These are phyloP conservation scores for Clivina fossor DNA, from an alignment of 2,888 invertebrate species.

Conservation along the genomic window DNA sequence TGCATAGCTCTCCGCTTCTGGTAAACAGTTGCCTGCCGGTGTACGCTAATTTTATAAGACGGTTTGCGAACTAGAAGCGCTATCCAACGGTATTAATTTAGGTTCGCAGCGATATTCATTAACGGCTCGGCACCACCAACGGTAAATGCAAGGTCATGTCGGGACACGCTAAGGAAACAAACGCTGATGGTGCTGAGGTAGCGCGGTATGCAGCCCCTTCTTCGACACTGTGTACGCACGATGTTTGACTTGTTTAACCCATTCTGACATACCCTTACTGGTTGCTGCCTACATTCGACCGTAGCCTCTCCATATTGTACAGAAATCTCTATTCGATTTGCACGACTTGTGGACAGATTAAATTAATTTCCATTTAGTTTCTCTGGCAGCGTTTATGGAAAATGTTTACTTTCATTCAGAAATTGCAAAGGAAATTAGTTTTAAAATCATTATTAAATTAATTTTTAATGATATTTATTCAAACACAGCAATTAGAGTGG, in stretches of 20 bases:
- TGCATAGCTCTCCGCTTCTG: not conserved
- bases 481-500: too few relatives aligned
- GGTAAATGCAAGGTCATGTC: constrained; percentile 30
- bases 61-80: not conserved
- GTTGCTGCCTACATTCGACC: not conserved
- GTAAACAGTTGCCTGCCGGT: constrained; percentile 24
- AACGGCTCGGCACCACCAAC: constrained; percentile 17
- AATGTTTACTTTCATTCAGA: too few relatives aligned
- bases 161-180: constrained; percentile 23
- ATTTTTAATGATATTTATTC: too few relatives aligned
- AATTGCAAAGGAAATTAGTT: too few relatives aligned
- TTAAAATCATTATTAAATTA: too few relatives aligned
- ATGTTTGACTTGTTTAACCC: constrained; percentile 11
- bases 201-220: not conserved
- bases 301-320: too few relatives aligned
- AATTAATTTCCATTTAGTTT: too few relatives aligned
- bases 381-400: too few relatives aligned
- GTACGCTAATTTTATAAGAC: constrained; percentile 33
- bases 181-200: constrained; percentile 18
- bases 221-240: not conserved
- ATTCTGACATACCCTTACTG: constrained; percentile 11
- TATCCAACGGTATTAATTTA: constrained; percentile 27
- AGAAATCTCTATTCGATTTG: too few relatives aligned
- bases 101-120: constrained; percentile 30
- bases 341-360: too few relatives aligned